phyloP scores from a whole-genome alignment of 2,113 vertebrate species.

The Willisornis vidua region DNA sequence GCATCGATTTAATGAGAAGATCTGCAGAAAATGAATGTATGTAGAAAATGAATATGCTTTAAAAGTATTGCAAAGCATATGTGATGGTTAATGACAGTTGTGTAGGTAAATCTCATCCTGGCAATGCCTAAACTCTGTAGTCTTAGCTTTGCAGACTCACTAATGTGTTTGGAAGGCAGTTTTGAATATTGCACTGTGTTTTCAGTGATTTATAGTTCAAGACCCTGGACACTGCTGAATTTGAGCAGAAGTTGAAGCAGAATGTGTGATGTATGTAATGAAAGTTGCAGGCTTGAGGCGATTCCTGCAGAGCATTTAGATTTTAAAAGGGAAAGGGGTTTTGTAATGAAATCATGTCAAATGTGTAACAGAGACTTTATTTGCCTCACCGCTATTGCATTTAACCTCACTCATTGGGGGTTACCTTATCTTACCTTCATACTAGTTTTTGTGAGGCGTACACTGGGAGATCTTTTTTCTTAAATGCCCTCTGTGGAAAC shows the following conservation, averaged over 20 bases:
- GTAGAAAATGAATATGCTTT: background rate
- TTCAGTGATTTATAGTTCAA: background rate
- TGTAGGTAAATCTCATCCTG: background rate
- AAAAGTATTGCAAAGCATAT: background rate
- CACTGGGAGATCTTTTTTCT: background rate
- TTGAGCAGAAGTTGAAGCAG: background rate
- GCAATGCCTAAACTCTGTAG: background rate
- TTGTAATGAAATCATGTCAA: slow-evolving; percentile 6
- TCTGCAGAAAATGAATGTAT: background rate
- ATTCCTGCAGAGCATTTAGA: background rate
- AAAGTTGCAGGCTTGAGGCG: background rate
- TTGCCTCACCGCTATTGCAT: slow-evolving; percentile 12
- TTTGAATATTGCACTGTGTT: background rate
- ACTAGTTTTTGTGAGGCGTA: background rate
- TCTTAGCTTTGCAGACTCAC: background rate
- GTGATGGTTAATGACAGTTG: background rate
- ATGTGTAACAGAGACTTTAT: slow-evolving; percentile 1
- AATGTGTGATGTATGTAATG: background rate
- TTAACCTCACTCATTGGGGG: background rate
- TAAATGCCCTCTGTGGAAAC: background rate
- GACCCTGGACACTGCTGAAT: background rate
- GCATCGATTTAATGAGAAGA: background rate
- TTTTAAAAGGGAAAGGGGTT: background rate
- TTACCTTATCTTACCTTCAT: slow-evolving; percentile 14
- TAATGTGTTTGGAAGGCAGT: background rate